Base-by-base conservation (phyloP, 2,888 invertebrate genomes). In the Nasonovia ribisnigri region DNA sequence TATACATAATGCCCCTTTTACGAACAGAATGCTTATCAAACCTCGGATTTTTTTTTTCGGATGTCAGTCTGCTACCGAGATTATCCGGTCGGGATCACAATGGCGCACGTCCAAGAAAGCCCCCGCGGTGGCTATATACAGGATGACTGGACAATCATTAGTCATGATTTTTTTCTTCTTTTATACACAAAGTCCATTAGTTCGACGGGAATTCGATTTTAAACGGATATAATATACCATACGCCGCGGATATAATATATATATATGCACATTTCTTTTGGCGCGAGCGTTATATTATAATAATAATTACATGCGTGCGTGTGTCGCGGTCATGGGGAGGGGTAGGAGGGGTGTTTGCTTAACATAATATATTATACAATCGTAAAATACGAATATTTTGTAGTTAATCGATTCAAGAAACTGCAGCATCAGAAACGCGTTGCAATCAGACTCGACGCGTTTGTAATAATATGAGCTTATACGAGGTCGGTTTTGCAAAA, bases 11-110 rank as follows among this genome's bases (percentile, higher is more conserved):
- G 57, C 88, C 77, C 67, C 77, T 88, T 88, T 88, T 88, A 88
- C 43, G 91, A 43, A 51, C 84, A 42, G 42, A 88, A 93, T 29
- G 88, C 92, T 87, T 92, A 92, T 92, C 92, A 67, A 67, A 67
- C n/a, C n/a, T 92, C 46, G 36, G 36, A 77, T 92, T 87, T 92
- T 92, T 84, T 90, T 84, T 84, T 60, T 87, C 92, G 87, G 48
- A 92, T 42, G 93, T 93, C 90, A 51, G 88, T 88, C 92, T 36
- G 90, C 93, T 93, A 93, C 93, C 93, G 93, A 90, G 93, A 93
- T 93, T 90, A 93, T 93, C 90, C 93, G 86, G 84, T 48, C 60
- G n/a, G 24, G 84, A 90, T 93, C 89, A 88, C 88, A 88, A 92
- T 88, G 92, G 88, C 88, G 87, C 43, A 29, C 67, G 16, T 77